Conservation (phyloP, 2,113 vertebrate genomes). For the Hemibagrus wyckioides region DNA sequence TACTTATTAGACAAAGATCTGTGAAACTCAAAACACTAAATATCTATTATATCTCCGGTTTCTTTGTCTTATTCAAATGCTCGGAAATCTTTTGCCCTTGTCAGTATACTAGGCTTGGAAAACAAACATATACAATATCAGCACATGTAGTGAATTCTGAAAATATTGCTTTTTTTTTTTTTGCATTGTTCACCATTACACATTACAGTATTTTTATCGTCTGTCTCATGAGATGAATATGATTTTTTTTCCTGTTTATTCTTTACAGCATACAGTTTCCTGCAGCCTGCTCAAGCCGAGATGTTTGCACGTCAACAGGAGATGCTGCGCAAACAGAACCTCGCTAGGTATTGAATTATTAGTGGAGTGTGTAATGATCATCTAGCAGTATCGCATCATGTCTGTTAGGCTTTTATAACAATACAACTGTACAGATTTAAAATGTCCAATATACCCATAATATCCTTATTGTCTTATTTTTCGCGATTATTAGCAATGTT, state of each 20-base stretch:
- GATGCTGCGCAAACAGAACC: constrained; percentile 92
- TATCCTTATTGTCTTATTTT: not conserved
- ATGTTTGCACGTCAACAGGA: constrained; percentile 94
- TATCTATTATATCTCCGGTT: not conserved
- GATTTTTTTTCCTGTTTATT: constrained; percentile 11
- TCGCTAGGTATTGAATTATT: constrained; percentile 80
- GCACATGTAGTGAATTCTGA: not conserved
- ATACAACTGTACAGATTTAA: not conserved
- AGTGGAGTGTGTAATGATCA: not conserved
- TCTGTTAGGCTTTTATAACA: not conserved
- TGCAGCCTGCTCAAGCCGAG: constrained; percentile 90
- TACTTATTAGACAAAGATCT: not conserved
- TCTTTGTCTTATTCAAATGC: not conserved
- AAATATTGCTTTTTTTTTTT: not conserved
- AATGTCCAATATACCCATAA: not conserved
- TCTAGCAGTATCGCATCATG: not conserved
- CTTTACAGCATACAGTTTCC: constrained; percentile 86
- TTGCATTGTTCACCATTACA: not conserved
- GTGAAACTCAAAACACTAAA: not conserved
- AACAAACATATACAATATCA: not conserved
- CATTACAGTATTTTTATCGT: not conserved
- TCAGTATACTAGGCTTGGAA: not conserved
- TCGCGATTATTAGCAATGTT: not conserved
- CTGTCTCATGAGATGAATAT: constrained; percentile 7
- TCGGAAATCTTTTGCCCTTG: not conserved